phyloP scores from a whole-genome alignment of 2,888 invertebrate genomes.

The Polydrusus pterygomalis region DNA sequence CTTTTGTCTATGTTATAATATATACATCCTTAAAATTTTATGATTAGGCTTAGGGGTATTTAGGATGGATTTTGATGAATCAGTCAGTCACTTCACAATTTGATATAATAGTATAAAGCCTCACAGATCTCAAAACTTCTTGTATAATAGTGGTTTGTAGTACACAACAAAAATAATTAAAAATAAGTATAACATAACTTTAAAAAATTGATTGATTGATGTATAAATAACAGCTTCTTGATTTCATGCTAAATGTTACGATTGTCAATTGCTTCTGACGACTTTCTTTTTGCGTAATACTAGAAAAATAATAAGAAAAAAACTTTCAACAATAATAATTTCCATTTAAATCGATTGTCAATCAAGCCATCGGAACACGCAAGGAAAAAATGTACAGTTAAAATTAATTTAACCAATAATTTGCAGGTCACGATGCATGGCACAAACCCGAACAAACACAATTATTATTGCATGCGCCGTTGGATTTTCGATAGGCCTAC shows the following conservation, averaged over 20 bases:
- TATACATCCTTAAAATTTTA: too few species aligned
- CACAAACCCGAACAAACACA: slow-evolving; percentile 28
- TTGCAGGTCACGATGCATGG: slow-evolving; percentile 45
- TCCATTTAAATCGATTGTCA: slow-evolving; percentile 47
- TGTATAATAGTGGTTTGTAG: too few species aligned
- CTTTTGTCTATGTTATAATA: too few species aligned
- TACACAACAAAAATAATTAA: not conserved
- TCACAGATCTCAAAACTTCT: too few species aligned
- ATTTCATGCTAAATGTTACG: not conserved
- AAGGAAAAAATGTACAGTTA: slow-evolving; percentile 48
- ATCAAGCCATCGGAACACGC: slow-evolving; percentile 41
- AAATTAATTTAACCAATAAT: slow-evolving; percentile 41
- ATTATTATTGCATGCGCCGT: slow-evolving; percentile 6
- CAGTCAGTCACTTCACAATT: too few species aligned
- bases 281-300: slow-evolving; percentile 17
- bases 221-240: not conserved
- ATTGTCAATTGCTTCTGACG: not conserved
- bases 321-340: slow-evolving; percentile 23
- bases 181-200: not conserved
- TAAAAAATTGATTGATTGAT: not conserved
- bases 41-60: too few species aligned
- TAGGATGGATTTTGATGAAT: too few species aligned
- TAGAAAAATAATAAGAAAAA: slow-evolving; percentile 12
- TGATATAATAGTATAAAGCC: too few species aligned
- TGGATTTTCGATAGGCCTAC: too few species aligned